Conservation (phyloP, 2,797 vertebrate species). For the Phalloptychus januarius region DNA sequence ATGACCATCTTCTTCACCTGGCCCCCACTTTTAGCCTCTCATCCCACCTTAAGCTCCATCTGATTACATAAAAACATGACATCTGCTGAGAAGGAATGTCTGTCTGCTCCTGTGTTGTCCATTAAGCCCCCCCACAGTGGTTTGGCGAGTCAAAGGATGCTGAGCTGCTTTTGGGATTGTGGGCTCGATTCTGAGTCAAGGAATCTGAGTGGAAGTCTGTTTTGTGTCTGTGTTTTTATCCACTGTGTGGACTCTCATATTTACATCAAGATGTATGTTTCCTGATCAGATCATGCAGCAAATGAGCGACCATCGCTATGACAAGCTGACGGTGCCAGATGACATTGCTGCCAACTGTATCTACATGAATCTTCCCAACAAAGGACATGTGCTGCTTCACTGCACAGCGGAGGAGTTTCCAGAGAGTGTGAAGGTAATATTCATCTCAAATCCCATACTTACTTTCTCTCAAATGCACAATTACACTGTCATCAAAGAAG, state of each 20-base stretch:
- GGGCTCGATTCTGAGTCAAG: slow-evolving; percentile 36
- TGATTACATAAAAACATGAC: slow-evolving; percentile 80
- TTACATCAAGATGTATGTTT: slow-evolving; percentile 23
- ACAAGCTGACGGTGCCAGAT: slow-evolving; percentile 94
- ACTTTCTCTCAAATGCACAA: slow-evolving; percentile 12
- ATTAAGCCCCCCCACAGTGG: slow-evolving; percentile 57
- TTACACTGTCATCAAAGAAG: slow-evolving; percentile 22
- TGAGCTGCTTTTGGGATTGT: slow-evolving; percentile 45
- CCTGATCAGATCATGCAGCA: slow-evolving; percentile 92
- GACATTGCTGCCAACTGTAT: slow-evolving; percentile 92
- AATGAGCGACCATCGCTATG: slow-evolving; percentile 96
- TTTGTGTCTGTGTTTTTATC: slow-evolving; percentile 37
- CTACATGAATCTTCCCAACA: slow-evolving; percentile 91
- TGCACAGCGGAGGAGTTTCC: slow-evolving; percentile 88
- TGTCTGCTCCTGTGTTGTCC: slow-evolving; percentile 72
- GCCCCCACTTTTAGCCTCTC: slow-evolving; percentile 25
- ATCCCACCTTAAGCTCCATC: slow-evolving; percentile 57
- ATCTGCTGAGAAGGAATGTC: slow-evolving; percentile 76
- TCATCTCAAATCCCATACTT: slow-evolving; percentile 2
- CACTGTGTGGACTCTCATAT: slow-evolving; percentile 13
- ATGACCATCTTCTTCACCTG: slow-evolving; percentile 25
- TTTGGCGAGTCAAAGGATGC: slow-evolving; percentile 50
- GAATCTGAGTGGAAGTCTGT: slow-evolving; percentile 33
- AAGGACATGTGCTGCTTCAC: slow-evolving; percentile 93
- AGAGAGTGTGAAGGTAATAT: slow-evolving; percentile 89